phyloP scores from a whole-genome alignment of 2,797 vertebrate genomes.

The Hephaestus fuliginosus region DNA sequence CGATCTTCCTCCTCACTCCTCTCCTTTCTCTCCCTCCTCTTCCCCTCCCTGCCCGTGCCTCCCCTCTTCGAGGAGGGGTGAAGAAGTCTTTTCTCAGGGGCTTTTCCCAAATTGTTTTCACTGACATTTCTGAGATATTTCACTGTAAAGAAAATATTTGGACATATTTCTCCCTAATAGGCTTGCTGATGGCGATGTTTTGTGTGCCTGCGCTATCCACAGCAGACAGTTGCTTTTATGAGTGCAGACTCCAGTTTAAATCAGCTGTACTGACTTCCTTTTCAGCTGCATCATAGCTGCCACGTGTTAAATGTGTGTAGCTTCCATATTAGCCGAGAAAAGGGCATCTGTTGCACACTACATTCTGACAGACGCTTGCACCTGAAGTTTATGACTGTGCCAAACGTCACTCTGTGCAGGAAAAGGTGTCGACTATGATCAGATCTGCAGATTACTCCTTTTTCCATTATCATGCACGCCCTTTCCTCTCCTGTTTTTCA shows the following conservation, averaged over 20 bases:
- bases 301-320: constrained; percentile 29
- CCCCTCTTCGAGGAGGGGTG: constrained; percentile 61
- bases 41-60: constrained; percentile 42
- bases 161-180: constrained; percentile 75
- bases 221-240: constrained; percentile 20
- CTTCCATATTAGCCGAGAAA: constrained; percentile 34
- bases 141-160: constrained; percentile 82
- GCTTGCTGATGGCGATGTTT: constrained; percentile 58
- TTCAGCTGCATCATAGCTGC: constrained; percentile 40
- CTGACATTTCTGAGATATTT: constrained; percentile 87
- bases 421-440: constrained; percentile 68
- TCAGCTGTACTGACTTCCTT: constrained; percentile 43
- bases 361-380: constrained; percentile 39
- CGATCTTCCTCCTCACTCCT: constrained; percentile 34
- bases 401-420: constrained; percentile 59
- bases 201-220: constrained; percentile 28
- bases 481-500: constrained; percentile 67
- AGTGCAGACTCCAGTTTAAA: constrained; percentile 40
- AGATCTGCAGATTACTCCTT: constrained; percentile 73
- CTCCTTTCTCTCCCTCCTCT: constrained; percentile 26
- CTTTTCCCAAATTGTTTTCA: constrained; percentile 81
- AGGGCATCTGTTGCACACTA: constrained; percentile 25
- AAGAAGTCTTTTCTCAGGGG: constrained; percentile 81
- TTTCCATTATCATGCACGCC: constrained; percentile 69
- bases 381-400: constrained; percentile 49